Evolutionary conservation across 2,888 invertebrate species (phyloP), one percentile per base, ranked within the genome.

Genomic region (Eilema caniola): DNA sequence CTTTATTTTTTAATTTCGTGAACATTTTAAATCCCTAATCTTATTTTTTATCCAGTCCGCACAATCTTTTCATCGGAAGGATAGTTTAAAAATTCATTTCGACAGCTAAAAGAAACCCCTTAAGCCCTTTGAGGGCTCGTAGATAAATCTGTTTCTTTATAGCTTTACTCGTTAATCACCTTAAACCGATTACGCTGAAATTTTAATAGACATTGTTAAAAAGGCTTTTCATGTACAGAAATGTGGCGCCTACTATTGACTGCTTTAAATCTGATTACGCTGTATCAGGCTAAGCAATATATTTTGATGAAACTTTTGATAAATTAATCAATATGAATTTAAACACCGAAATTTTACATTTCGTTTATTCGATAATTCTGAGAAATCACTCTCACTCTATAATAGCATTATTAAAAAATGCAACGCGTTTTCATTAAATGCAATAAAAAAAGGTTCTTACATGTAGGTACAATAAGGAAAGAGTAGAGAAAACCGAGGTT

Each of bases 161-260:
- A 83, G 85, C 79, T 85, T 86, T 85, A 85, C 85, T 84, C 85
- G 85, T 87, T 90, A 88, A 88, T 89, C 89, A 86, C 82, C 83
- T 78, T 82, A 84, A 87, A 85, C 81, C 83, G 85, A 86, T 89
- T 86, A 84, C 79, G 80, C 76, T 78, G 79, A 82, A 81, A 83
- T 84, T 85, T 82, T 83, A 87, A 85, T 83, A 82, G 84, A 82
- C 74, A 74, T 78, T 75, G 73, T 80, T 78, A 70, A 79, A 76
- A 72, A 72, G 76, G 72, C 80, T 71, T 78, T 67, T 53, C n/a
- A 23, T 53, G 23, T 47, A 47, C 11, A 60, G n/a, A 25, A 37
- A 37, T 67, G 5, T 12, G 56, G 5, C 14, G 63, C 3, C 5
- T 67, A 1, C n/a, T 41, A 61, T 61, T 25, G 47, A 61, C 31